These are phyloP conservation scores for Stratiomys singularior DNA, from an alignment of 2,888 invertebrate species.

Conservation along the genomic window DNA sequence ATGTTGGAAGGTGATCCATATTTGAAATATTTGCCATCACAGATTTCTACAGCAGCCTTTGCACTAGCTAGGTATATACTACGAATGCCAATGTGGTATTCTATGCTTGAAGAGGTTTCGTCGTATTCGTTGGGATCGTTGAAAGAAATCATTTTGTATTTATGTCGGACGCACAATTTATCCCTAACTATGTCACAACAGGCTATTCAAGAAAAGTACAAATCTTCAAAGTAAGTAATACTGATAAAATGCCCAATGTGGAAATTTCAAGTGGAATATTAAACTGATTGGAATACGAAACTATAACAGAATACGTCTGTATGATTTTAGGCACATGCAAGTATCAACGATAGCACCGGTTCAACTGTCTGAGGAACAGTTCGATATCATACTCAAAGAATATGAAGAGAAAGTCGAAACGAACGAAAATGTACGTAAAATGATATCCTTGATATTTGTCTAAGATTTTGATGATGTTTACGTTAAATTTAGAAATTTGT, in stretches of 20 bases:
- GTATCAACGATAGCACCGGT: slow-evolving; percentile 59
- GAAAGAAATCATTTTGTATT: slow-evolving; percentile 73
- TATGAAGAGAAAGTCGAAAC: slow-evolving; percentile 49
- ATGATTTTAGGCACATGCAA: slow-evolving; percentile 58
- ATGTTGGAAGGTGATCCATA: slow-evolving; percentile 89
- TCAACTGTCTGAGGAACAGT: slow-evolving; percentile 57
- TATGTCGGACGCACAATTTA: slow-evolving; percentile 76
- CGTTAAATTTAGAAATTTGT: background rate
- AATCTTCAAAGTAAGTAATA: slow-evolving; percentile 73
- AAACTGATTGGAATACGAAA: too few relatives aligned
- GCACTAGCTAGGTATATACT: slow-evolving; percentile 83
- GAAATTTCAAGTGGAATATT: background rate
- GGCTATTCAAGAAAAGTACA: slow-evolving; percentile 91
- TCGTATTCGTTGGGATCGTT: slow-evolving; percentile 77
- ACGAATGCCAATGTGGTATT: slow-evolving; percentile 72
- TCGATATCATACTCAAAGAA: slow-evolving; percentile 56
- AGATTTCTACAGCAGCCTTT: slow-evolving; percentile 82
- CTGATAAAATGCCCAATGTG: background rate
- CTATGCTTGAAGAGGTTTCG: slow-evolving; percentile 72
- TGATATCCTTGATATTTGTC: slow-evolving; percentile 56
- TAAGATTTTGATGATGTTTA: slow-evolving; percentile 18
- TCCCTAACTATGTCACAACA: slow-evolving; percentile 78
- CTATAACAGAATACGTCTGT: background rate
- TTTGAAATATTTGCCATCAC: slow-evolving; percentile 82
- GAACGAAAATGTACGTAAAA: slow-evolving; percentile 57